Evolutionary conservation across 2,888 invertebrate species (phyloP), one percentile per base, ranked within the genome.

Genomic region (Tiphia femorata): DNA sequence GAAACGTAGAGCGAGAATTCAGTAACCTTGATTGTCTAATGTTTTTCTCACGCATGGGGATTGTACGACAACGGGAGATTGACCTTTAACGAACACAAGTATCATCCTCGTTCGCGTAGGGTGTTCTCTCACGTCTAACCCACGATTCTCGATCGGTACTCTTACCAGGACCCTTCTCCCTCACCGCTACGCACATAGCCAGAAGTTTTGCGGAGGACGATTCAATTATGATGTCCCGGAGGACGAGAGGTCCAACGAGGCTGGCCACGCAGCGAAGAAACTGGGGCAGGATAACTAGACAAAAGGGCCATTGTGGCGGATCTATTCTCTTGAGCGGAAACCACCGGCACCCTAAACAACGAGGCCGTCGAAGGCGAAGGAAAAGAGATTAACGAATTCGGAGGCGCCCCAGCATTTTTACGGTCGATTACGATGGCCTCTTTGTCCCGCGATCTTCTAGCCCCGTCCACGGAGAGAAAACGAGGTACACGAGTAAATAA

Each of bases 321-420:
- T 69, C 55, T 52, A 49, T 48, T 42, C 40, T 49, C 35, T 33
- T 41, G 40, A 16, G 33, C 51, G 47, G 44, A 48, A 54, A 46
- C 51, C 44, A 42, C 42, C 53, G 25, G 60, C 58, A 53, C 47
- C 60, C 62, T 49, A 64, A 64, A 58, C 62, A 67, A 61, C 50
- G 51, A 23, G 12, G 16, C 29, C 51, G 27, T 52, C 14, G 43
- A 49, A 62, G 64, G 61, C 64, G 62, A 71, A 72, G 59, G 62
- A 63, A 70, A 70, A 67, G 72, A 69, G 72, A 77, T 75, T 73
- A 77, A 77, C 75, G 69, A 77, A 77, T 70, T 75, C 63, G 55
- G 64, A 62, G 58, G 55, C 67, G 69, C 62, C 65, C 67, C 55
- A 66, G 64, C 58, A 69, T 73, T 77, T 77, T 77, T 76, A 73